phyloP scores from a whole-genome alignment of 2,888 invertebrate genomes.

The Copidosoma aretas region DNA sequence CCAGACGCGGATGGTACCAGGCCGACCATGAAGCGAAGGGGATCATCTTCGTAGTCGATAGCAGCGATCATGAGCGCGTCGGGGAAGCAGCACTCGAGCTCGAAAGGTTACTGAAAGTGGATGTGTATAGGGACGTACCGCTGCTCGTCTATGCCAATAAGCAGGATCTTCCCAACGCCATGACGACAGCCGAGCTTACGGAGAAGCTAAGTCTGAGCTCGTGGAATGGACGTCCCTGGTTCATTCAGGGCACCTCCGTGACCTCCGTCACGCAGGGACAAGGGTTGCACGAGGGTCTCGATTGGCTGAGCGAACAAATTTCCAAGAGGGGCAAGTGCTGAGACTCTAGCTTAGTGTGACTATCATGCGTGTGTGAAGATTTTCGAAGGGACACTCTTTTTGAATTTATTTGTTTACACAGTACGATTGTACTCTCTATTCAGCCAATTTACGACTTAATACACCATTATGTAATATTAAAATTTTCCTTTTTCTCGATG shows the following conservation, averaged over 20 bases:
- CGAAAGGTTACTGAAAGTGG: slow-evolving; percentile 79
- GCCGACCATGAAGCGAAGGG: slow-evolving; percentile 98
- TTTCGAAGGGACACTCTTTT: slow-evolving; percentile 32
- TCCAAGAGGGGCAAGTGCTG: slow-evolving; percentile 82
- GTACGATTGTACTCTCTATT: neutral
- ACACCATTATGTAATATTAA: too few relatives aligned
- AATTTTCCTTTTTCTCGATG: too few relatives aligned
- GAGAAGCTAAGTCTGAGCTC: slow-evolving; percentile 89
- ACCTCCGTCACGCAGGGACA: slow-evolving; percentile 96
- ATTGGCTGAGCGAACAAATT: slow-evolving; percentile 94
- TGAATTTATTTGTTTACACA: slow-evolving; percentile 2
- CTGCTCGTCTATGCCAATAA: slow-evolving; percentile 97
- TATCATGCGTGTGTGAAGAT: slow-evolving; percentile 22
- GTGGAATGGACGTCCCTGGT: slow-evolving; percentile 90
- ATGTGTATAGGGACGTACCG: slow-evolving; percentile 92
- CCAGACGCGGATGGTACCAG: slow-evolving; percentile 98
- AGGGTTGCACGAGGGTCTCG: slow-evolving; percentile 94
- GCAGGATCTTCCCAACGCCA: slow-evolving; percentile 95
- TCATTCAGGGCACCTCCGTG: slow-evolving; percentile 94
- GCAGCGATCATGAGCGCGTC: slow-evolving; percentile 95
- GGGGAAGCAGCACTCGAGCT: slow-evolving; percentile 92
- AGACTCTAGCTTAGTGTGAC: too few relatives aligned
- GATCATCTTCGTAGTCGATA: slow-evolving; percentile 96
- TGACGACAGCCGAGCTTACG: slow-evolving; percentile 92
- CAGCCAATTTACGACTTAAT: neutral